phyloP scores from a whole-genome alignment of 2,113 vertebrate genomes.

The Chaetops frenatus region DNA sequence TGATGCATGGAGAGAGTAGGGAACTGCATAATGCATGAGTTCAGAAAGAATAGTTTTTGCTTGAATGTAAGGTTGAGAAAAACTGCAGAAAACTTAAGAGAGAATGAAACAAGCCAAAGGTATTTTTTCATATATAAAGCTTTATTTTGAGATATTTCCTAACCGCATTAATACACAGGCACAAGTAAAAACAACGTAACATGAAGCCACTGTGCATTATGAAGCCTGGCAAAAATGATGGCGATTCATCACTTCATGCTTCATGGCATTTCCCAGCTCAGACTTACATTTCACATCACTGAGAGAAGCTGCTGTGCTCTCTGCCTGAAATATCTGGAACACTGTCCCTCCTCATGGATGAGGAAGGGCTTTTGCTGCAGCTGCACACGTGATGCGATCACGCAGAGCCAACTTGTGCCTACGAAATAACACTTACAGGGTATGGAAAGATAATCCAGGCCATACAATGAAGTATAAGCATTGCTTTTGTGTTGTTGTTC shows the following conservation, averaged over 20 bases:
- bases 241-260: not conserved
- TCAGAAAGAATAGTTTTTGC: not conserved
- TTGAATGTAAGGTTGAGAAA: not conserved
- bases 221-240: not conserved
- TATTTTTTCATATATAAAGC: not conserved
- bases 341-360: not conserved
- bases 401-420: not conserved
- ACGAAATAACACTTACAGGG: not conserved
- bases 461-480: not conserved
- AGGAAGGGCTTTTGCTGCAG: not conserved
- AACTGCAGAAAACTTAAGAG: not conserved
- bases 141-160: not conserved
- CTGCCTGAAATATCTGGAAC: not conserved
- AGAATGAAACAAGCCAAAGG: not conserved
- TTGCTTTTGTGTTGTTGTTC: accelerated
- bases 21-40: not conserved
- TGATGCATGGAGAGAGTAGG: not conserved
- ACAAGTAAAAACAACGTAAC: not conserved
- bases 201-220: not conserved
- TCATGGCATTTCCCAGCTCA: not conserved
- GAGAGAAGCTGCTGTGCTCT: not conserved
- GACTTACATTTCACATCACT: not conserved
- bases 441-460: not conserved
- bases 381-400: accelerated
- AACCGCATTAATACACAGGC: not conserved